Base-by-base conservation (phyloP, 2,113 vertebrate genomes). In the Mesembrinibis cayennensis region DNA sequence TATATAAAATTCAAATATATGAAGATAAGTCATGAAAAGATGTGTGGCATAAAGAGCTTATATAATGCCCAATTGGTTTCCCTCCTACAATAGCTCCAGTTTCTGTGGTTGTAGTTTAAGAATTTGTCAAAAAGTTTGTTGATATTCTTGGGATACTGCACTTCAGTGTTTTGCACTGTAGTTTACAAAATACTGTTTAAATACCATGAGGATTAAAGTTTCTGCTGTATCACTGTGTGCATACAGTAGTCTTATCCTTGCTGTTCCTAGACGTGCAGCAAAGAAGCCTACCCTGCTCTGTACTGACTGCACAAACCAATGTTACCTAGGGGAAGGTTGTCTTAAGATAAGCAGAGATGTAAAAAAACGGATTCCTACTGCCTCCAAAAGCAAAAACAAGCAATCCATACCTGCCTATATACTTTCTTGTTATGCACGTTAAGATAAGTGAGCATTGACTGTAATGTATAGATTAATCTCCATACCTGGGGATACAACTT, bases 401-500 rank as follows among this genome's bases (percentile, higher is more conserved):
- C 29, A n/a, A 25, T 63, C 29, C 26, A 1, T 53, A 56, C 21
- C 45, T 92, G 73, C 73, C 65, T 82, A 0, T 52, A 4, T 27
- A 34, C 22, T 44, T 23, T 17, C 45, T 19, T 79, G n/a, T 47
- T 82, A 78, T 67, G 29, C 11, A 22, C 47, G 13, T 45, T 29
- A 67, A 34, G 50, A 16, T 65, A 47, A 62, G n/a, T 19, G n/a
- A 45, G 15, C 62, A 65, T 6, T 77, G 36, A 16, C 40, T 67
- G 0, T 63, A 13, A 19, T 47, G 29, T 72, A 15, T n/a, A 42
- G 59, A 53, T 74, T 34, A 22, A 21, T 86, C 13, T 69, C 38
- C 18, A 3, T 44, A 22, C 0, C 1, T 36, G 34, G n/a, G 15
- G 30, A 32, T 55, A 4, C n/a, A 59, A 3, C 58, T 86, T 18